Evolutionary conservation across 2,113 vertebrate genomes (phyloP).

Genomic region (Dasypus novemcinctus): DNA sequence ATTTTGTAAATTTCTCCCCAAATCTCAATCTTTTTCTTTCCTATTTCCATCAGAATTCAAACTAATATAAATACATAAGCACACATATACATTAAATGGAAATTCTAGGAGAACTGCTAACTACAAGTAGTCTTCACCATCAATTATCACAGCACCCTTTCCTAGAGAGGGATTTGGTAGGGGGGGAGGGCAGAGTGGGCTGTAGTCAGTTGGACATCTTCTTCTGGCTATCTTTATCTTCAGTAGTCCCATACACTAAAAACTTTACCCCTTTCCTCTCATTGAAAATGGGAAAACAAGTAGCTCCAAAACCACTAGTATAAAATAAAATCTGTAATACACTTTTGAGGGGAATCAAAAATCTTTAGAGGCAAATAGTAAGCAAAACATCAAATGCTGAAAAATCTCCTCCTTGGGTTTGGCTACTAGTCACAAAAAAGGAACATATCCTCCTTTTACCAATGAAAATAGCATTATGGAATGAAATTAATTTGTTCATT

Average conservation of each 20-base stretch:
- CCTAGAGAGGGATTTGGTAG: not conserved
- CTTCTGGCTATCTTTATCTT: not conserved
- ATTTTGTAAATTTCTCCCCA: slow-evolving; percentile 27
- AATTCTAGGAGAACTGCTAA: slow-evolving; percentile 5
- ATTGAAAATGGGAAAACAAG: slow-evolving; percentile 40
- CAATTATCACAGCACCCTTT: not conserved
- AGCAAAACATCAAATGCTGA: slow-evolving; percentile 38
- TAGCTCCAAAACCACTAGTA: slow-evolving; percentile 2
- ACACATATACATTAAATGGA: not conserved
- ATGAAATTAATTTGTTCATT: slow-evolving; percentile 44
- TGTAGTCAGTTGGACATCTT: not conserved
- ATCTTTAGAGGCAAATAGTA: slow-evolving; percentile 18
- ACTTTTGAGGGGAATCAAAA: slow-evolving; percentile 16
- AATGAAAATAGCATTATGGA: slow-evolving; percentile 37
- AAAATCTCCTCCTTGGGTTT: not conserved
- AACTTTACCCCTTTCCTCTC: slow-evolving; percentile 32
- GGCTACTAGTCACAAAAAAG: slow-evolving; percentile 35
- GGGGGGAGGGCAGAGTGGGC: no score
- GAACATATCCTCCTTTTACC: not conserved
- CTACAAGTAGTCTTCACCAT: not conserved
- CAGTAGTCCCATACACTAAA: not conserved
- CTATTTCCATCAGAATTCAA: slow-evolving; percentile 47
- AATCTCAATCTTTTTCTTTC: slow-evolving; percentile 24
- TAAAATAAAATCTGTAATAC: slow-evolving; percentile 49
- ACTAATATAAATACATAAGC: not conserved